Base-by-base conservation (phyloP, 2,113 vertebrate genomes). In the Struthidea cinerea region DNA sequence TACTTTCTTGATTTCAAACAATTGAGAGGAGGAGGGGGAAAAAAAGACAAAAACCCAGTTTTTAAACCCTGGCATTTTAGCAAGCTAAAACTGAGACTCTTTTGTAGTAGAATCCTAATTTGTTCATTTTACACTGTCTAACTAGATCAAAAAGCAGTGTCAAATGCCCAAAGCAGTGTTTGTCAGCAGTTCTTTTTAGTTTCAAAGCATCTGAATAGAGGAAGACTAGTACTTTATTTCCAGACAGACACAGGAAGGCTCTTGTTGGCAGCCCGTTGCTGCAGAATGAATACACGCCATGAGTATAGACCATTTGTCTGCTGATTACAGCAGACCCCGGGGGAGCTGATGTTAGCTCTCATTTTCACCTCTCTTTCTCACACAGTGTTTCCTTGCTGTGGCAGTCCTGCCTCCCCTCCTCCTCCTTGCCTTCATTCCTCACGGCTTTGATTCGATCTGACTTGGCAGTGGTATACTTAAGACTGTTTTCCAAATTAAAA, bases 121-220 rank as follows among this genome's bases (percentile, higher is more conserved):
- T 98, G 96, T 98, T 98, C 97, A 85, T 97, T 98, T 97, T 97
- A 94, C 96, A 93, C 91, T 96, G 80, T 85, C 95, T 94, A 97
- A 97, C 96, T 97, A 97, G 96, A 98, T 98, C 94, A 97, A 97
- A 98, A 97, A 96, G 87, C 83, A 93, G 92, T 97, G 97, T 98
- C 97, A 97, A 97, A 98, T 94, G 97, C 95, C 97, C 96, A 98
- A 96, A 98, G 97, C 96, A 88, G 87, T 97, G 97, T 98, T 98
- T 98, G 96, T 98, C 98, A 97, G 97, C 96, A 97, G 94, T 92
- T 96, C 57, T 90, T 96, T 97, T 96, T 96, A 81, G 85, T 97
- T 97, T 97, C 96, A 96, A 97, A 97, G 81, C 91, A 75, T 95
- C 89, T 97, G 95, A 98, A 97, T 92, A 87, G 92, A 79, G 69